A percentile compares a stretch with the other conserved stretches of the same genome.
These are phyloP conservation scores for Prionailurus bengalensis DNA, from an alignment of 2,113 vertebrate species.

Conservation along the genomic window DNA sequence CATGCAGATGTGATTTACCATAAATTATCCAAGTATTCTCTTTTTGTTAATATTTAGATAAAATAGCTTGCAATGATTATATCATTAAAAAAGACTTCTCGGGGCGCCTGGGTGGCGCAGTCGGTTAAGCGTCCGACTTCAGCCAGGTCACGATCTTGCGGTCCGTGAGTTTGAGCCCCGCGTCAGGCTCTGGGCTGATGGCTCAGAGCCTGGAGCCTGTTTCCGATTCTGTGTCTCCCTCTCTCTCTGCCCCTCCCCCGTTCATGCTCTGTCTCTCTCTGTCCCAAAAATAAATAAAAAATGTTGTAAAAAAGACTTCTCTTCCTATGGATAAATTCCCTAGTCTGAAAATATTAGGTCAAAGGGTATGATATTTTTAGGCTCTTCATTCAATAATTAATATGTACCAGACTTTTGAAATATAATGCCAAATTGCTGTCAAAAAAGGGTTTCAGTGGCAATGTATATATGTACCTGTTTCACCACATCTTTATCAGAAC, in stretches of 20 bases:
- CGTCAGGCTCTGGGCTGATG: no score
- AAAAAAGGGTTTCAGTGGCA: neutral
- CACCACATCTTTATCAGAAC: neutral
- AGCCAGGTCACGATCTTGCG: no score
- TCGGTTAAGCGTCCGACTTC: no score
- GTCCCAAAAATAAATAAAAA: no score
- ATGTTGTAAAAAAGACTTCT: neutral
- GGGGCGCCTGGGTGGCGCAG: no score
- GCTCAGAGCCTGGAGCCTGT: no score
- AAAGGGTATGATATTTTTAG: neutral
- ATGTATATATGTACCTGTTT: neutral
- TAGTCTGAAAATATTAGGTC: neutral
- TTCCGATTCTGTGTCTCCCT: no score
- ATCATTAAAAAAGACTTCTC: neutral
- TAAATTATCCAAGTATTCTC: neutral
- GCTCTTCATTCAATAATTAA: conserved; percentile 18
- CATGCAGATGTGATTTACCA: conserved; percentile 9
- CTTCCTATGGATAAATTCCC: conserved; percentile 11
- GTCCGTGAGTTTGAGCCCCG: no score
- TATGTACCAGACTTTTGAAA: neutral
- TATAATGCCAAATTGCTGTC: neutral
- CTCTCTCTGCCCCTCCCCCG: no score
- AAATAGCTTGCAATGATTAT: neutral
- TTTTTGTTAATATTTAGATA: conserved; percentile 1
- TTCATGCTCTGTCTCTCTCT: no score